Evolutionary conservation across 2,113 vertebrate species (phyloP), one percentile per base, ranked within the genome.

Genomic region (Oceanites oceanicus): DNA sequence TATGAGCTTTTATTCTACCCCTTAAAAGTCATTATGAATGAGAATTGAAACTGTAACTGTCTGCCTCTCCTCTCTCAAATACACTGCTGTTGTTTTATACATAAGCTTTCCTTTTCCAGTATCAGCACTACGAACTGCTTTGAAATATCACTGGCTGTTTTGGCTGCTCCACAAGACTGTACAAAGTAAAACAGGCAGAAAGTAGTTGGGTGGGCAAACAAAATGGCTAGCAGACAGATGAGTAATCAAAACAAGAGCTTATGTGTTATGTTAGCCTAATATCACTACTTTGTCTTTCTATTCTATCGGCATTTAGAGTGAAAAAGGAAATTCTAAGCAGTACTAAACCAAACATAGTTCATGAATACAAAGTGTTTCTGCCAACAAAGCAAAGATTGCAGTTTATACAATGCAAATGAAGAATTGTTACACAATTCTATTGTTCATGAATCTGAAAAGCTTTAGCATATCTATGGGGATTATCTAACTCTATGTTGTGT

Each of bases 321-420:
- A 93, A 78, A 84, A 90, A 73, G 25, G 89, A 95, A 95, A 93
- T 63, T 96, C 56, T 90, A 86, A 91, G 62, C 66, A 36, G 50
- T 32, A 34, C 55, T 92, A 97, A 92, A 93, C 82, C 75, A 95
- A 91, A 87, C 67, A 52, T n/a, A 68, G 89, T 94, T 89, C 93
- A 92, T 90, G 92, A 96, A 96, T 95, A 93, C 53, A 96, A 86
- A 97, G 19, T 23, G 61, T 40, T 85, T 91, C 52, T 90, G 76
- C 88, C 83, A 96, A 91, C 59, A 92, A 94, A 90, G 59, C 59
- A 86, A 93, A 94, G 92, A 96, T 75, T 95, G 94, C 84, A 61
- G 84, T 92, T 96, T 95, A 96, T 81, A 78, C 42, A 71, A 94
- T 95, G 93, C 91, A 92, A 95, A 94, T 85, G 66, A 88, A 94